Evolutionary conservation across 2,113 vertebrate genomes (phyloP).

Genomic region (Oceanodroma tethys): DNA sequence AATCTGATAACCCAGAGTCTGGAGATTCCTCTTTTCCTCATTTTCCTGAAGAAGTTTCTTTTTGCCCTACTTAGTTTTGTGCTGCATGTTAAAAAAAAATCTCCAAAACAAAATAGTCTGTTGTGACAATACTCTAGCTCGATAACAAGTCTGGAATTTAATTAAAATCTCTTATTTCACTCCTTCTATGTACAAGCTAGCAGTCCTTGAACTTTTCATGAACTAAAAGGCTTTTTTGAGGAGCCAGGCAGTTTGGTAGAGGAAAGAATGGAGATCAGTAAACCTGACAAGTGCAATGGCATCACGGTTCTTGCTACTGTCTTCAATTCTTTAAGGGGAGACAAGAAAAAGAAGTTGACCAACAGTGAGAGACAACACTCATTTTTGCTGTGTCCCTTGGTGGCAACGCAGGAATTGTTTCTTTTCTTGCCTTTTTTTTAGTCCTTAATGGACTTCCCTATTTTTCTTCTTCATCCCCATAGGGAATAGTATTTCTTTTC

Average conservation of each 20-base stretch:
- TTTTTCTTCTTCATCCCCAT: not conserved
- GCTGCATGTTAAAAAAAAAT: not conserved
- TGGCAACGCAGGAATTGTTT: not conserved
- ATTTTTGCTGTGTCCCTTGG: not conserved
- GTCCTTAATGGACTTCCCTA: not conserved
- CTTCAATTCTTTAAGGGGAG: not conserved
- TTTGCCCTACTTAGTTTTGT: not conserved
- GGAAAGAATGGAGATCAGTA: not conserved
- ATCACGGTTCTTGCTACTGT: not conserved
- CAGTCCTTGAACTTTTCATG: not conserved
- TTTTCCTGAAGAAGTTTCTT: not conserved
- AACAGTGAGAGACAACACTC: not conserved
- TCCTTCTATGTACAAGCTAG: not conserved
- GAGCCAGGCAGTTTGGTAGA: not conserved
- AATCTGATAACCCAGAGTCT: not conserved
- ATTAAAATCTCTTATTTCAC: slow-evolving; percentile 7
- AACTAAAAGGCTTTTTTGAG: not conserved
- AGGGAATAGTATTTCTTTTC: not conserved
- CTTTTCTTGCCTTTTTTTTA: not conserved
- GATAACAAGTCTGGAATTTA: not conserved
- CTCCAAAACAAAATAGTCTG: not conserved
- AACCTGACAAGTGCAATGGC: not conserved
- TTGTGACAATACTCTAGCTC: not conserved
- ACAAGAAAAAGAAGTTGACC: not conserved
- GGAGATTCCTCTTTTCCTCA: not conserved